Conservation (phyloP, 2,113 vertebrate species). For the Hemiprocne comata region DNA sequence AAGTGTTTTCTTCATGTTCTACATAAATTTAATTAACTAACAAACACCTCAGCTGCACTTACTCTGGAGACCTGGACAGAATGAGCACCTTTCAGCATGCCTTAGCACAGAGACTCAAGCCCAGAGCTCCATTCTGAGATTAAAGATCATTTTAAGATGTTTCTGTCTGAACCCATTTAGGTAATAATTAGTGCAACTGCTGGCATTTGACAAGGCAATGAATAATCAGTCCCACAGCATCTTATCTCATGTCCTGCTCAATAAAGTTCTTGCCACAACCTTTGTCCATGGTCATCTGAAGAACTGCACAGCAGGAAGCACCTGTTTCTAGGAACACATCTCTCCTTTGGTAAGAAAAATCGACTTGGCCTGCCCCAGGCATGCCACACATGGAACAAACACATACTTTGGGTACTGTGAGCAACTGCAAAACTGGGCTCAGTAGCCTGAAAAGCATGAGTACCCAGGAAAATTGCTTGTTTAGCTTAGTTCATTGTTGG, state of each 20-base stretch:
- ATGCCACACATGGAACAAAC: neutral
- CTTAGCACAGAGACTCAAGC: neutral
- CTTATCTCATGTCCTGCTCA: neutral
- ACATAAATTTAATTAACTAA: neutral
- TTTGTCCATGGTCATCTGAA: neutral
- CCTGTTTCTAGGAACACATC: neutral
- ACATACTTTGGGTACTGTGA: neutral
- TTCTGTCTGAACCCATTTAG: neutral
- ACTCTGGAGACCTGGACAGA: neutral
- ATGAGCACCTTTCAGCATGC: neutral
- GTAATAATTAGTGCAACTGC: neutral
- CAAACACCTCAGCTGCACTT: neutral
- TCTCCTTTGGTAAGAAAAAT: neutral
- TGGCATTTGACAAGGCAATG: neutral
- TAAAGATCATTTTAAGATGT: neutral
- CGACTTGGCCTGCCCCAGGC: neutral
- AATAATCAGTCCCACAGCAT: neutral
- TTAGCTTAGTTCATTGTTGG: neutral
- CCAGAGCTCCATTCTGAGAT: neutral
- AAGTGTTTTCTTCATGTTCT: neutral
- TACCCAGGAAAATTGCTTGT: neutral
- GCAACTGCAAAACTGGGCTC: neutral
- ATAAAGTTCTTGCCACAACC: neutral
- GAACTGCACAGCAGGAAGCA: neutral
- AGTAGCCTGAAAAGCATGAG: neutral